These are phyloP conservation scores for Synchiropus splendidus DNA, from an alignment of 2,113 vertebrate genomes.

Conservation along the genomic window DNA sequence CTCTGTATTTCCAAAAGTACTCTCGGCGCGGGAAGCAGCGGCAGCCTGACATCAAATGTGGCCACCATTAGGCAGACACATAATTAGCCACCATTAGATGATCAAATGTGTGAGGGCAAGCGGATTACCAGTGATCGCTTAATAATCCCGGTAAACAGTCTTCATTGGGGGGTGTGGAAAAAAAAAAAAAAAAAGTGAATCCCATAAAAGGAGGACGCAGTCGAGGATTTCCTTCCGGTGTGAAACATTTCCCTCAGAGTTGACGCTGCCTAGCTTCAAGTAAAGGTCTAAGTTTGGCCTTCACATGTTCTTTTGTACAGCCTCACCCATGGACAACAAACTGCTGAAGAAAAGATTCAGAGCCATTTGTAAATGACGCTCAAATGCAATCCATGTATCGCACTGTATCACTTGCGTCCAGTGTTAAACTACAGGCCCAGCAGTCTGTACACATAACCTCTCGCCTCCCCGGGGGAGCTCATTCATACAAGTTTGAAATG, in stretches of 20 bases:
- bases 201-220: too few species aligned
- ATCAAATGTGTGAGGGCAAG: slow-evolving; percentile 31
- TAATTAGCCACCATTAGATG: slow-evolving; percentile 52
- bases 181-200: not conserved
- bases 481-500: slow-evolving; percentile 46
- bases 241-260: too few species aligned
- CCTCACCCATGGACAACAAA: too few species aligned
- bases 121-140: slow-evolving; percentile 8
- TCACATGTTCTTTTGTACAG: too few species aligned
- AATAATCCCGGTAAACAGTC: slow-evolving; percentile 16
- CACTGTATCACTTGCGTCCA: too few species aligned
- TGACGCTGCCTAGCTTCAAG: too few species aligned
- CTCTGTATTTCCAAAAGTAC: slow-evolving; percentile 31
- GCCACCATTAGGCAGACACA: slow-evolving; percentile 23
- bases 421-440: too few species aligned
- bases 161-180: not conserved
- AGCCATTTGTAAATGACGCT: not conserved
- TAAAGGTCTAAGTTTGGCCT: too few species aligned
- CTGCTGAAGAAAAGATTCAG: slow-evolving; percentile 2
- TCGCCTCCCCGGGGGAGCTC: slow-evolving; percentile 39
- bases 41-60: slow-evolving; percentile 26
- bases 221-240: too few species aligned
- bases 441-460: not conserved
- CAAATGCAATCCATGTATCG: too few species aligned
- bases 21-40: slow-evolving; percentile 12